Evolutionary conservation across 2,113 vertebrate genomes (phyloP), one percentile per base, ranked within the genome.

Genomic region (Gobiocypris rarus): DNA sequence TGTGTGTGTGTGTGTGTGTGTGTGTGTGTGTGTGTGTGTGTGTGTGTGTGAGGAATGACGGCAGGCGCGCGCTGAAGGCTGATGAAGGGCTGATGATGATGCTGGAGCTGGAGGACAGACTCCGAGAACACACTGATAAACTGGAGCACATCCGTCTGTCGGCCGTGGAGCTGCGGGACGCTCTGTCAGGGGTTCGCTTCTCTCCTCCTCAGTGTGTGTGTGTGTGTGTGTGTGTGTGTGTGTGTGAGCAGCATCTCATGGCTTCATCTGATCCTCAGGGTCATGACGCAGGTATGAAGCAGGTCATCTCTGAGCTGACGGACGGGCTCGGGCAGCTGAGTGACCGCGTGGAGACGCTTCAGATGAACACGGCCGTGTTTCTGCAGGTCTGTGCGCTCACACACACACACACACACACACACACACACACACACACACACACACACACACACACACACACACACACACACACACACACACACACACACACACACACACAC

Each of bases 51-150:
- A 59, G 89, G 81, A 45, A 95, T 95, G 94, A 54, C 0, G 54
- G 74, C 7, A 93, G 86, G 65, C 34, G 28, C 1, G 15, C 75
- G 0, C 63, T 75, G 63, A 88, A 88, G 81, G 59, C 83, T 0
- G 88, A 92, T 56, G 95, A 95, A 85, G 89, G 91, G 19, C 88
- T 95, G 84, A 91, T 94, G 93, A 93, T 94, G 92, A 95, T 95
- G 91, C 93, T 94, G 89, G 94, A 95, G 86, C 90, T 96, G 13
- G 95, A 96, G 34, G 94, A 94, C 85, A 89, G 88, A 0, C 89
- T 95, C 67, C 93, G 94, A 63, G 94, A 93, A 87, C 94, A 95
- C 59, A 92, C 91, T 1, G 94, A 95, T 89, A 94, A 92, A 87
- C 89, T 95, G 86, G 94, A 96, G 75, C 95, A 94, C 43, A 83